Base-by-base conservation (phyloP, 2,797 vertebrate genomes). In the Darevskia nairensis region DNA sequence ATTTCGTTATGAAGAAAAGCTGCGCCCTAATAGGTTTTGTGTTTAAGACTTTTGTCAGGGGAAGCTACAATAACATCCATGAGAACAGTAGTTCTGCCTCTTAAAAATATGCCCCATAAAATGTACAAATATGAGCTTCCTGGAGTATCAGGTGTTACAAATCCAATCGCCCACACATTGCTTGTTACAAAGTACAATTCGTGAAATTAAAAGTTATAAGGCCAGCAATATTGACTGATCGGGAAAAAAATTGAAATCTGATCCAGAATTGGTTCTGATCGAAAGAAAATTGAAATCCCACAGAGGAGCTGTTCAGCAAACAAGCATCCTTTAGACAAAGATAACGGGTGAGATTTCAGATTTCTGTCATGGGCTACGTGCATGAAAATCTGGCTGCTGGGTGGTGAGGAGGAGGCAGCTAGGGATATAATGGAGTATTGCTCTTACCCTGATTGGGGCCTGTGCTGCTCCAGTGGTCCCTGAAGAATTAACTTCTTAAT, bases 1-100 rank as follows among this genome's bases (percentile, higher is more conserved):
- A 17, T 90, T 94, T 84, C 78, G 66, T 69, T 80, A 61, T 46
- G 35, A 59, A 80, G 66, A 80, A 80, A 80, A 27, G 29, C 11
- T 27, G 7, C 7, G n/a, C 6, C 68, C 17, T 29, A 71, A 41
- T 23, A 61, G 3, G 1, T 35, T 88, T n/a, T 5, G 32, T 8
- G 6, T 66, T 68, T 39, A 83, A 83, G 83, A 29, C 39, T 77
- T 77, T 78, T 46, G 13, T 77, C 15, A 2, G 19, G 64, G 13
- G 27, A 46, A 39, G 17, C 23, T 23, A 29, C 46, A 41, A 84
- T 72, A 35, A 32, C 23, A 10, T 61, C 29, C 27, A 13, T 44
- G n/a, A 19, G 21, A 80, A 8, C 27, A 44, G 32, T 59, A 23
- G 68, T 82, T 64, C 41, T 10, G 66, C 69, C 15, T 82, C n/a